Percentiles rank a stretch among this genome's conserved stretches.
Conservation (phyloP, 2,797 vertebrate species). For the Pangasius mekongensis region DNA sequence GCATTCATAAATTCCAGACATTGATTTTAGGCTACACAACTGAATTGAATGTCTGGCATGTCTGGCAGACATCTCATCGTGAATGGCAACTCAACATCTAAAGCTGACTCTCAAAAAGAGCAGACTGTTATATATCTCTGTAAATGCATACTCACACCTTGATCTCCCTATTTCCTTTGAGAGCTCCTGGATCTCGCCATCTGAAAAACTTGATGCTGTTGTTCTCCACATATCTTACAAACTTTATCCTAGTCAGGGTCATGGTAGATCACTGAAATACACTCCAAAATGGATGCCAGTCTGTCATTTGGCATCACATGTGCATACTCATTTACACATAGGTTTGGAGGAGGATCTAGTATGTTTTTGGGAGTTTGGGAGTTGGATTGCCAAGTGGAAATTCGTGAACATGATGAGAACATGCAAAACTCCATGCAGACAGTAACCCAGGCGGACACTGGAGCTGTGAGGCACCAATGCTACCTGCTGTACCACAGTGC, state of each 20-base stretch:
- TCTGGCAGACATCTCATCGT: constrained; percentile 14
- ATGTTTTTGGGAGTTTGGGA: not conserved
- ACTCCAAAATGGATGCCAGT: not conserved
- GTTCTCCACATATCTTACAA: not conserved
- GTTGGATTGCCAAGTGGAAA: not conserved
- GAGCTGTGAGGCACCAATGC: not conserved
- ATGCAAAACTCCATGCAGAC: not conserved
- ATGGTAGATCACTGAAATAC: not conserved
- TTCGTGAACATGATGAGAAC: not conserved
- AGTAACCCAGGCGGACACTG: not conserved
- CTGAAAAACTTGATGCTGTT: not conserved
- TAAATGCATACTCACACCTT: not conserved
- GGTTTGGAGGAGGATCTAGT: not conserved
- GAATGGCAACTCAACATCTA: not conserved
- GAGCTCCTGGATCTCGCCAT: not conserved
- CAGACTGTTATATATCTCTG: not conserved
- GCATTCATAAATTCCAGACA: constrained; percentile 34
- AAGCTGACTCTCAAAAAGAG: not conserved
- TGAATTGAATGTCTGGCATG: constrained; percentile 30
- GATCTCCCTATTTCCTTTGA: not conserved
- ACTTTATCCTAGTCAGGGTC: not conserved
- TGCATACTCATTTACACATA: not conserved
- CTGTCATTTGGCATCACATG: not conserved
- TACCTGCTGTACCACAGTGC: not conserved
- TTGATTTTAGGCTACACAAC: constrained; percentile 26